A percentile compares a stretch with the other conserved stretches of the same genome.
Evolutionary conservation across 2,888 invertebrate genomes (phyloP).

Genomic region (Napeogenes sylphis): DNA sequence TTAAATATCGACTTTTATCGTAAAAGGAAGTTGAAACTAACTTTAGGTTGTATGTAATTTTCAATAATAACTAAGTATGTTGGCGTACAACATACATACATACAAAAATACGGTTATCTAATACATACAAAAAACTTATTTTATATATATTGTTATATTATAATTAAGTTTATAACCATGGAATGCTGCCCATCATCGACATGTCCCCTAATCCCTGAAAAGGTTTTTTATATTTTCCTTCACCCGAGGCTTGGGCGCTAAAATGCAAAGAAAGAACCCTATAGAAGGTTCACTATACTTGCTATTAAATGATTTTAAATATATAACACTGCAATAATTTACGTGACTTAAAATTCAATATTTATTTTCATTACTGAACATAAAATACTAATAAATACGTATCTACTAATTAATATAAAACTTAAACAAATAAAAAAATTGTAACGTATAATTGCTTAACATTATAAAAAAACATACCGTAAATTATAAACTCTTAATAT

Average conservation of each 20-base stretch:
- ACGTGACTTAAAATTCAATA: not conserved
- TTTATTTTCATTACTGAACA: no score
- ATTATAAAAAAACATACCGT: no score
- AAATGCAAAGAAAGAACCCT: slow-evolving; percentile 50
- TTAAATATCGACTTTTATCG: no score
- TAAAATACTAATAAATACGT: no score
- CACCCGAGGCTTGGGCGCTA: slow-evolving; percentile 43
- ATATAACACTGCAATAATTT: not conserved
- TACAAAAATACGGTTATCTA: not conserved
- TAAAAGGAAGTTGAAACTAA: no score
- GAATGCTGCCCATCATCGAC: slow-evolving; percentile 57
- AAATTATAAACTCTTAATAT: no score
- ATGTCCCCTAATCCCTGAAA: slow-evolving; percentile 39
- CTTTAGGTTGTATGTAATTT: no score
- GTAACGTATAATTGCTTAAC: no score
- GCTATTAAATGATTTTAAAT: slow-evolving; percentile 4
- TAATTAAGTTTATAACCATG: slow-evolving; percentile 33
- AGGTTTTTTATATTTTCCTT: slow-evolving; percentile 54
- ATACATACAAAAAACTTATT: not conserved
- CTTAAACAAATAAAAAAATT: no score
- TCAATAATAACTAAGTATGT: no score
- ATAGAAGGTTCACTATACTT: not conserved
- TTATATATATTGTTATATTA: not conserved
- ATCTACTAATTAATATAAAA: no score
- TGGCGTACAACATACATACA: not conserved